Conservation (phyloP, 1,140 invertebrate species). For the Amyelois transitella region DNA sequence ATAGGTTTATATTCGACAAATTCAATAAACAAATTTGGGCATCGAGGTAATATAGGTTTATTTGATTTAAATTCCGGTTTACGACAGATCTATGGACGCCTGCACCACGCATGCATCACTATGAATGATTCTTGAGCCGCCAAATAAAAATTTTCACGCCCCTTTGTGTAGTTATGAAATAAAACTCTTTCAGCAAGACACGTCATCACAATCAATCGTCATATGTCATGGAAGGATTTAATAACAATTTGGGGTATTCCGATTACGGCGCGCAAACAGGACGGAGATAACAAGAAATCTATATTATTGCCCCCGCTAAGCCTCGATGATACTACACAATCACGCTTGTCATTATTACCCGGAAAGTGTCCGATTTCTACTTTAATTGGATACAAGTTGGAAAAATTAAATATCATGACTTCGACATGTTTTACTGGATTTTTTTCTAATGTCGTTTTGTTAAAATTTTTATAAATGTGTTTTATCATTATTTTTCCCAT, state of each 20-base stretch:
- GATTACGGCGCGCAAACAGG: constrained; percentile 48
- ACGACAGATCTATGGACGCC: too few relatives aligned
- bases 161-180: too few relatives aligned
- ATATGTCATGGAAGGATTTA: constrained; percentile 27
- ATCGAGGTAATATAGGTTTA: too few relatives aligned
- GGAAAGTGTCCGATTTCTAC: neutral
- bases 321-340: constrained; percentile 10
- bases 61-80: too few relatives aligned
- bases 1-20: too few relatives aligned
- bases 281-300: constrained; percentile 41
- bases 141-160: too few relatives aligned
- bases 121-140: too few relatives aligned
- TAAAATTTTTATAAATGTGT: neutral
- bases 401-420: neutral
- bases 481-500: too few relatives aligned
- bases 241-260: constrained; percentile 51
- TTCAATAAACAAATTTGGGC: too few relatives aligned
- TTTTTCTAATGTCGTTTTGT: neutral
- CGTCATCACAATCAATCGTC: neutral
- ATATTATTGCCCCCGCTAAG: constrained; percentile 25
- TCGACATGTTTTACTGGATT: neutral
- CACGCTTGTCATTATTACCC: constrained; percentile 12
- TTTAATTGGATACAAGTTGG: neutral
- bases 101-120: too few relatives aligned
- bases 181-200: too few relatives aligned